phyloP scores from a whole-genome alignment of 1,140 invertebrate species.

The Drosophila sp. region DNA sequence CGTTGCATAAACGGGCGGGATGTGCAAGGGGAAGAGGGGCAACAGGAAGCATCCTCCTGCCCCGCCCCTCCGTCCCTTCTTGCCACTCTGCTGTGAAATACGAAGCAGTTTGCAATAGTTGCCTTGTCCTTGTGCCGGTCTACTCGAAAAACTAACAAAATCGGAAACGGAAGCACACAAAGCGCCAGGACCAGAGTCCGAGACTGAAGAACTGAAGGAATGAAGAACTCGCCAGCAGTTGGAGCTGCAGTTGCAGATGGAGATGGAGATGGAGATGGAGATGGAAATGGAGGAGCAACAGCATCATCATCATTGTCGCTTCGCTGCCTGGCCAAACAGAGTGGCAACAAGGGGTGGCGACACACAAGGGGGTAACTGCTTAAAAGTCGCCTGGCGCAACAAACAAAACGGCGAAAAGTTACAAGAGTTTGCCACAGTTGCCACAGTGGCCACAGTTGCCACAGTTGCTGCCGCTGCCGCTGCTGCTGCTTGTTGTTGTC shows the following conservation, averaged over 20 bases:
- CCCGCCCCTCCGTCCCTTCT: background rate
- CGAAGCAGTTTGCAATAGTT: constrained; percentile 25
- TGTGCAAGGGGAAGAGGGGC: constrained; percentile 30
- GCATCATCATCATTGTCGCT: constrained; percentile 78
- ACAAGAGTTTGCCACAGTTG: constrained; percentile 67
- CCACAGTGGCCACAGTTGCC: constrained; percentile 32
- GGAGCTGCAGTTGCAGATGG: background rate
- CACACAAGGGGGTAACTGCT: constrained; percentile 54
- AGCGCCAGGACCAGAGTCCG: constrained; percentile 52
- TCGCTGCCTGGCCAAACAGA: constrained; percentile 63
- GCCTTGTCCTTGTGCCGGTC: constrained; percentile 21
- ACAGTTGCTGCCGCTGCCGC: constrained; percentile 6
- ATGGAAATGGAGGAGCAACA: background rate
- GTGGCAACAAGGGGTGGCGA: background rate
- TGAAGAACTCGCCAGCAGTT: constrained; percentile 6
- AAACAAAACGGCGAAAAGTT: constrained; percentile 73
- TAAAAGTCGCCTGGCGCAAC: constrained; percentile 62
- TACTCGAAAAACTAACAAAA: constrained; percentile 77
- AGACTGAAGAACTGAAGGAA: constrained; percentile 9
- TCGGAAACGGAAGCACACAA: constrained; percentile 82
- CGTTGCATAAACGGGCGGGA: constrained; percentile 53
- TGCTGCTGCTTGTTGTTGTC: constrained; percentile 54
- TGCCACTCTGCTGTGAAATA: constrained; percentile 21
- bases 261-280: background rate
- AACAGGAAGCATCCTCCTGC: background rate